Base-by-base conservation (phyloP, 2,888 invertebrate species). In the Hypsopygia costalis region DNA sequence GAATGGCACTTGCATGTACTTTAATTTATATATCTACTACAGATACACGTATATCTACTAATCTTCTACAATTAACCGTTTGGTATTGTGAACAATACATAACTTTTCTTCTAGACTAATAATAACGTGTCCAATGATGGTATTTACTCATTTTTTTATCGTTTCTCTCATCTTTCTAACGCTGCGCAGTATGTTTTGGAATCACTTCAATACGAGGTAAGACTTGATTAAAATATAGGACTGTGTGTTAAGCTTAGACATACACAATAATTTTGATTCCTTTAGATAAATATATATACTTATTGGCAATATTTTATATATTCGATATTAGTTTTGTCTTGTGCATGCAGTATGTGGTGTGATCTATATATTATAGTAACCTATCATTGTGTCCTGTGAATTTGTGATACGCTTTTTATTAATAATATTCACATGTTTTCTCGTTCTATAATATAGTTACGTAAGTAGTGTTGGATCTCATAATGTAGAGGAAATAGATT, bases 151-250 rank as follows among this genome's bases (percentile, higher is more conserved):
- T 82, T 80, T 69, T n/a, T 82, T 85, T 91, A 89, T 90, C 82
- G 88, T 92, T 91, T 92, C 91, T 91, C 85, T 91, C 91, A 92
- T 91, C 93, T 91, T 90, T 90, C 91, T 91, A 90, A 91, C 92
- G 94, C 94, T 94, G 94, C 94, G 91, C 95, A 97, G 97, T 96
- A 95, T 97, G 92, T 97, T 97, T 94, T 97, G 97, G 97, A 97
- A 96, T 93, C 96, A 97, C 95, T 97, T 97, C 95, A 97, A 97
- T 90, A 95, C 96, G 93, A 97, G 97, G 97, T 97, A 97, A 97
- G 97, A 92, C 51, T 69, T 77, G 64, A 60, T 67, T 58, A 58
- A 52, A 66, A 69, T 50, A 60, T 74, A 72, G 74, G 73, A 69
- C 67, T 70, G 60, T 67, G 65, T 79, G 68, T 71, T 46, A 47